Evolutionary conservation across 2,888 invertebrate genomes (phyloP), one percentile per base, ranked within the genome.

Genomic region (Sinodicranocentrus sp.): DNA sequence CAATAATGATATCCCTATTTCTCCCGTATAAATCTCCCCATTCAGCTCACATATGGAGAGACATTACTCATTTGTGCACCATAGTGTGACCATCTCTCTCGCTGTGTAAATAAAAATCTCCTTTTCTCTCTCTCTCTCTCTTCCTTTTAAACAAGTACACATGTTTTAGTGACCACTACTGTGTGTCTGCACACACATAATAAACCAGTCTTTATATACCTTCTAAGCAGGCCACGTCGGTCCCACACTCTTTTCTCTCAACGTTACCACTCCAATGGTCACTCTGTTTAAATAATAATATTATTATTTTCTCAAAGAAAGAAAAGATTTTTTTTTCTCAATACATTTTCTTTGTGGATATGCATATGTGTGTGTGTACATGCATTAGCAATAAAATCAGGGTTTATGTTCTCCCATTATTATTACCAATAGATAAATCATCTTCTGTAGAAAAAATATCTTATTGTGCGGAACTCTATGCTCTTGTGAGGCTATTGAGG

Each of bases 11-110:
- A 43, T 39, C 15, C 63, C 15, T 33, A 28, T 33, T 21, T 61
- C 10, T 61, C 10, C 59, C 21, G 17, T 25, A 15, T 15, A 25
- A 19, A 77, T 21, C 48, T 52, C 39, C 48, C 43, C 21, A 39
- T 25, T 80, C 63, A 17, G 72, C 67, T 73, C 72, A 80, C 80
- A 80, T 73, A 54, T 73, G 67, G 57, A 80, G 57, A 80, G 43
- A 80, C 80, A 80, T 80, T 80, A 80, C 65, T 80, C 80, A 80
- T 80, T 80, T 80, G 43, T 44, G 80, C 80, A 73, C 80, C 80
- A 80, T 80, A 67, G 80, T 80, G 80, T 80, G 80, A 80, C 80
- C 73, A 80, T 73, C 65, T 80, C 72, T 79, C 63, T 52, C 71
- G 52, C 63, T 68, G 23, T 26, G 57, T 59, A 71, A 71, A 71